Percentiles rank a stretch among this genome's conserved stretches.
Evolutionary conservation across 2,113 vertebrate genomes (phyloP).

Genomic region (Otus sunia): DNA sequence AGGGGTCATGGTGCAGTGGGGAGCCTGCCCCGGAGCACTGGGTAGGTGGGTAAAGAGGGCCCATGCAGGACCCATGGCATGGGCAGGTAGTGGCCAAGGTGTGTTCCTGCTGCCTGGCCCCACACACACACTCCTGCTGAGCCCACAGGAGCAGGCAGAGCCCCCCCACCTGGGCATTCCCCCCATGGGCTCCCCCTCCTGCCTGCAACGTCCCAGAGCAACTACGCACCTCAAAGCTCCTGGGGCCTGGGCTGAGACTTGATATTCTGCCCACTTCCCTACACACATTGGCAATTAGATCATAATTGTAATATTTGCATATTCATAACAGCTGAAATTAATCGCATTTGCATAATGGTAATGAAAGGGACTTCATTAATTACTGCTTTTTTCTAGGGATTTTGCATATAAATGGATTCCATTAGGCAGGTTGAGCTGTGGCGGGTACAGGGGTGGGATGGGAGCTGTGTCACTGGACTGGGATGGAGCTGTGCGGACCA

Average conservation of each 20-base stretch:
- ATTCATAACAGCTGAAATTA: slow-evolving; percentile 76
- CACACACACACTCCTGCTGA: accelerated
- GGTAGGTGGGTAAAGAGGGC: background rate
- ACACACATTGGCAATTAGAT: slow-evolving; percentile 64
- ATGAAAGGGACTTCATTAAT: slow-evolving; percentile 78
- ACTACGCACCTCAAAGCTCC: background rate
- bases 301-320: slow-evolving; percentile 78
- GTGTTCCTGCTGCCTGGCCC: too few species aligned
- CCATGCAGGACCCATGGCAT: background rate
- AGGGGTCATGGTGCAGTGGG: accelerated
- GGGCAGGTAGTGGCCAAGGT: accelerated
- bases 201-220: accelerated
- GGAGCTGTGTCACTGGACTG: background rate
- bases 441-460: background rate
- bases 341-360: slow-evolving; percentile 77
- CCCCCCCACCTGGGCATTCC: background rate
- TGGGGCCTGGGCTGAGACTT: slow-evolving; percentile 17
- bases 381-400: slow-evolving; percentile 57
- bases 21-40: background rate
- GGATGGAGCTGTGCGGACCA: accelerated
- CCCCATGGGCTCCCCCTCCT: background rate
- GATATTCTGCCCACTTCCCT: slow-evolving; percentile 57
- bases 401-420: slow-evolving; percentile 64
- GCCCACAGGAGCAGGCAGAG: background rate
- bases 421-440: slow-evolving; percentile 14